Base-by-base conservation (phyloP, 2,797 vertebrate species). In the Mus minutoides region DNA sequence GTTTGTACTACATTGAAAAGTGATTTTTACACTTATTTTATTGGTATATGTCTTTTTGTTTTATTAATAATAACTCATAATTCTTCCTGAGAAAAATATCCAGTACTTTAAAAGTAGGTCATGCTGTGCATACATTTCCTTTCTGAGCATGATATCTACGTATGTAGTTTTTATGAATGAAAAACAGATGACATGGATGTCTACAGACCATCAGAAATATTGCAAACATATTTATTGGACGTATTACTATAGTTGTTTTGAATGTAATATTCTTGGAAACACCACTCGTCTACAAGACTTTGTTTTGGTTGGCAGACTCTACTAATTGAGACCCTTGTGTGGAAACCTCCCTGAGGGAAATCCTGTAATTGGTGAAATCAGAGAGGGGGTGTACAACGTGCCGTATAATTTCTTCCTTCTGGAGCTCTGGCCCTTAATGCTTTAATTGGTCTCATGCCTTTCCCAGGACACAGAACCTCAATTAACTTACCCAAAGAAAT, bases 41-140 rank as follows among this genome's bases (percentile, higher is more conserved):
- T 95, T 97, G 95, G 83, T 94, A 49, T 49, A 49, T 1, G 92
- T 97, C 46, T 93, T 92, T 69, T 77, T 97, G 67, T 29, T 24
- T 95, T 97, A 97, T 97, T 96, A 97, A 96, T 95, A 29, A 73
- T 43, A 73, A 24, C 17, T 77, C 96, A 96, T 84, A 94, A 93
- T 96, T 97, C 40, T 92, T 96, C 84, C 87, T 82, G 79, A 91
- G 67, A 77, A 96, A 90, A 96, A 85, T 94, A 69, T 22, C 75
- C 46, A 88, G 56, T 69, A 60, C 73, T 96, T 96, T 94, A 96
- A 96, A 98, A 98, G 83, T 97, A 98, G 97, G 90, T 97, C 97
- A 97, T 40, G 10, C 91, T 91, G 62, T 85, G 76, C 58, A 60
- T 67, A 97, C 58, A 75, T 93, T 97, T 97, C 88, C 90, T 94